Evolutionary conservation across 1,140 invertebrate species (phyloP).

Genomic region (Meloidogyne exigua): DNA sequence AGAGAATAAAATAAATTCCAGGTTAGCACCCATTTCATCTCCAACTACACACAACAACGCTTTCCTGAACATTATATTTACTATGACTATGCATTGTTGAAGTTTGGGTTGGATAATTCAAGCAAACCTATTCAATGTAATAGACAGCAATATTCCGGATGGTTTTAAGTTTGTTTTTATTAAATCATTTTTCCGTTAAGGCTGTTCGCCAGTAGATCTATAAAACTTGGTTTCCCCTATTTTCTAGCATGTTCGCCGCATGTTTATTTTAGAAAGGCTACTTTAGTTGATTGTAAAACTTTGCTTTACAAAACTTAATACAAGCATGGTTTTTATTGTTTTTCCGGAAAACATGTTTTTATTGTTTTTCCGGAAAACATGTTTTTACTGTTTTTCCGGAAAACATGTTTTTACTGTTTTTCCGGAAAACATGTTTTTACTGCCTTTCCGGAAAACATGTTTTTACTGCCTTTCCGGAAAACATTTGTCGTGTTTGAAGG

Average conservation of each 20-base stretch:
- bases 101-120: background rate
- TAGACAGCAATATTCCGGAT: constrained; percentile 12
- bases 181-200: constrained; percentile 3
- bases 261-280: constrained; percentile 26
- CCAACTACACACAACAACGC: constrained; percentile 20
- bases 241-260: constrained; percentile 39
- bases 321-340: too few relatives aligned
- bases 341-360: too few relatives aligned
- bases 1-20: background rate
- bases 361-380: too few relatives aligned
- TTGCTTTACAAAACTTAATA: background rate
- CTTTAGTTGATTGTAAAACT: constrained; percentile 20
- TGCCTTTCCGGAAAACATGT: too few relatives aligned
- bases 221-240: constrained; percentile 36
- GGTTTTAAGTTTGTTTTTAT: background rate
- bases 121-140: background rate
- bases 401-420: too few relatives aligned
- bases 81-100: constrained; percentile 31
- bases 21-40: constrained; percentile 24
- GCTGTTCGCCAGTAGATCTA: constrained; percentile 20
- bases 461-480: too few relatives aligned
- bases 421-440: too few relatives aligned
- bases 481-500: too few relatives aligned
- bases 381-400: too few relatives aligned
- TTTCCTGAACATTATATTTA: constrained; percentile 18